Percentiles rank a stretch among this genome's conserved stretches.
Evolutionary conservation across 2,113 vertebrate genomes (phyloP).

Genomic region (Apteryx owenii): DNA sequence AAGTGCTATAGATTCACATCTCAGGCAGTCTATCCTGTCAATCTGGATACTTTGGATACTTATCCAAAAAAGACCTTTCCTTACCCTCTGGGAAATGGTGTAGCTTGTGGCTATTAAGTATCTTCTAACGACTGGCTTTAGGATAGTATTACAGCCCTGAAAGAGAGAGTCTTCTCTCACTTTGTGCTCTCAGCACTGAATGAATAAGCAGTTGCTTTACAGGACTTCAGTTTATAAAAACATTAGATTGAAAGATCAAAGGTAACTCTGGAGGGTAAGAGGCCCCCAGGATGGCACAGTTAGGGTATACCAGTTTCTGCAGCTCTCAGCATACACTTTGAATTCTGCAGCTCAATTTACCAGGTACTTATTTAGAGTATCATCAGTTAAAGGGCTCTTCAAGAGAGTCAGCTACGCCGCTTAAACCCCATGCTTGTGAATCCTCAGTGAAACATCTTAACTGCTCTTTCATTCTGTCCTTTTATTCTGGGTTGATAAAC

Average conservation of each 20-base stretch:
- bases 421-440: background rate
- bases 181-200: background rate
- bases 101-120: background rate
- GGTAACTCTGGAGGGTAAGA: background rate
- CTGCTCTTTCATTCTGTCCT: background rate
- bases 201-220: background rate
- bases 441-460: background rate
- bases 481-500: background rate
- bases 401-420: background rate
- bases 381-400: background rate
- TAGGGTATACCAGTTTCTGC: background rate
- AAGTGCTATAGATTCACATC: rapidly evolving
- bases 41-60: background rate
- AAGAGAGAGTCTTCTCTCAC: background rate
- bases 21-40: background rate
- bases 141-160: background rate
- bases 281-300: background rate
- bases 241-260: background rate
- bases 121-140: background rate
- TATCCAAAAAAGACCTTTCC: background rate
- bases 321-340: background rate
- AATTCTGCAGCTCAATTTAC: background rate
- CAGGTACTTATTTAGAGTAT: background rate
- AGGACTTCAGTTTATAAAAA: background rate
- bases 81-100: background rate